Percentiles rank a stretch among this genome's conserved stretches.
These are phyloP conservation scores for Clarias platycephalus DNA, from an alignment of 2,797 vertebrate species.

Conservation along the genomic window DNA sequence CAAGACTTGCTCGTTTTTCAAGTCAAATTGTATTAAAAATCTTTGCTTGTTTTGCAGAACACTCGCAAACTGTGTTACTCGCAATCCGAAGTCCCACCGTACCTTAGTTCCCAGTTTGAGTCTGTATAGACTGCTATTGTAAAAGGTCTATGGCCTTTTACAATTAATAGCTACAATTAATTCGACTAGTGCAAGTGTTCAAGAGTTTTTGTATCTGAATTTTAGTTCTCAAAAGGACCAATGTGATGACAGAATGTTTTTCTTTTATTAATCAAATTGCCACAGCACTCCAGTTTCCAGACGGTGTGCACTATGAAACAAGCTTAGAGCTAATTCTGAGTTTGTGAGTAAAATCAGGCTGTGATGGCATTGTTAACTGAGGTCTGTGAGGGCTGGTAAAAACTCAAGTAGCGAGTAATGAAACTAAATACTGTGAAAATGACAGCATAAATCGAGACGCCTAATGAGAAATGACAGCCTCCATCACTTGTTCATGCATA, in stretches of 20 bases:
- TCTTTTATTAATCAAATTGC: neutral
- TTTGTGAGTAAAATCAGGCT: neutral
- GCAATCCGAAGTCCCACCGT: no score
- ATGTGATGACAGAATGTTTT: neutral
- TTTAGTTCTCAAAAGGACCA: neutral
- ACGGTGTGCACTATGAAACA: conserved; percentile 1
- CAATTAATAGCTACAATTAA: no score
- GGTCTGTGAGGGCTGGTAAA: neutral
- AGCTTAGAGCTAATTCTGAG: neutral
- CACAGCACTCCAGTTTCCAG: neutral
- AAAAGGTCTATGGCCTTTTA: neutral
- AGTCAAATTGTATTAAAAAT: no score
- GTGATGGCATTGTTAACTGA: neutral
- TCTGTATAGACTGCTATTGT: neutral
- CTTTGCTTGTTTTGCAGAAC: no score
- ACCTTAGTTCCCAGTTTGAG: neutral
- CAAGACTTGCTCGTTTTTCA: no score
- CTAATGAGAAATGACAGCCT: neutral
- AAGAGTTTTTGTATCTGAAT: neutral
- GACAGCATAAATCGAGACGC: neutral
- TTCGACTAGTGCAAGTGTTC: neutral
- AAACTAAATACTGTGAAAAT: neutral
- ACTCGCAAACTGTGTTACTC: no score
- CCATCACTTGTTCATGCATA: neutral
- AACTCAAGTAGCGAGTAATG: neutral